These are phyloP conservation scores for Peromyscus aztecus DNA, from an alignment of 2,797 vertebrate species.

Conservation along the genomic window DNA sequence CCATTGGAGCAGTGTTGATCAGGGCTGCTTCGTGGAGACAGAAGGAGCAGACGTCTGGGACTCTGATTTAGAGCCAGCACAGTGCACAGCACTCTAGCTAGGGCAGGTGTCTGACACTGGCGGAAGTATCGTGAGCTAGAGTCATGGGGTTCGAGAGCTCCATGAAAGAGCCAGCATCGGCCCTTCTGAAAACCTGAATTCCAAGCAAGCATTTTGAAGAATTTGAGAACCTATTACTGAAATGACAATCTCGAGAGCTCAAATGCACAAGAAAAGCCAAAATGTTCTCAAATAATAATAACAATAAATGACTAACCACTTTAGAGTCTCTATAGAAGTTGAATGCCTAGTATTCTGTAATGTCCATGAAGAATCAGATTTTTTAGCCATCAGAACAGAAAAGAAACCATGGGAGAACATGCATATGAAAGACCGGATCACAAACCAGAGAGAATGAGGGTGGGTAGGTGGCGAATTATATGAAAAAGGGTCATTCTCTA, in stretches of 20 bases:
- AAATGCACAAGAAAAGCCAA: background rate
- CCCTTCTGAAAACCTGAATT: background rate
- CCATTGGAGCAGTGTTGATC: background rate
- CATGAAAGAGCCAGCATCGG: background rate
- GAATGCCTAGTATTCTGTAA: background rate
- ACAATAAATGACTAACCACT: background rate
- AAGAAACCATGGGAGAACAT: background rate
- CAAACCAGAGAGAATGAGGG: background rate
- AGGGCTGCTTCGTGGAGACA: background rate
- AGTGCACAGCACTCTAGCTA: background rate
- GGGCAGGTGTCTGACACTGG: background rate
- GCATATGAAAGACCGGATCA: background rate
- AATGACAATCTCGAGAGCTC: background rate
- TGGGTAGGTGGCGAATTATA: background rate
- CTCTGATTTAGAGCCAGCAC: rapidly evolving
- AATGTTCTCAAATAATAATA: background rate
- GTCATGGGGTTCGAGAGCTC: background rate
- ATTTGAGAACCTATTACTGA: background rate
- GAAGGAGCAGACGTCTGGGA: background rate
- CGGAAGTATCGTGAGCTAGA: background rate
- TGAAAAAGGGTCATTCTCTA: background rate
- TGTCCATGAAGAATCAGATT: background rate
- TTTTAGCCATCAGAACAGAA: background rate
- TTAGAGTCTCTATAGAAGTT: background rate
- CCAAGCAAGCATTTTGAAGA: background rate